A percentile compares a stretch with the other conserved stretches of the same genome.
Conservation (phyloP, 2,113 vertebrate species). For the Silurus asotus region DNA sequence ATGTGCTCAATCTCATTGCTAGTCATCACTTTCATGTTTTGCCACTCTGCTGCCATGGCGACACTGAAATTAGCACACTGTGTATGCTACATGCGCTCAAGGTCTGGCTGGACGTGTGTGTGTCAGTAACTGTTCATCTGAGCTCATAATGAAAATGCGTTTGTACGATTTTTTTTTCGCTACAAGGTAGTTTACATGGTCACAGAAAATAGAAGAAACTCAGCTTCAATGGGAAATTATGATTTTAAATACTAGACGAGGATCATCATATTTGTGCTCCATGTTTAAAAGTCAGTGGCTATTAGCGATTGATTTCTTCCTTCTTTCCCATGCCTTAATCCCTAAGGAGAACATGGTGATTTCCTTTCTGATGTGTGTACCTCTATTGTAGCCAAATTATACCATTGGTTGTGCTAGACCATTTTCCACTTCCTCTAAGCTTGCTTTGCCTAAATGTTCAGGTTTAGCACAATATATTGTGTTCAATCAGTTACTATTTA, state of each 20-base stretch:
- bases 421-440: neutral
- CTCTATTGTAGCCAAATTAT: neutral
- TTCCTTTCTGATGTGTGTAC: neutral
- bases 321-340: neutral
- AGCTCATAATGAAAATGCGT: too few relatives aligned
- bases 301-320: neutral
- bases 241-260: neutral
- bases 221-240: neutral
- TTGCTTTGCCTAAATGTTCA: neutral
- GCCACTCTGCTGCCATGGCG: constrained; percentile 65
- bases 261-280: neutral
- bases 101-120: neutral
- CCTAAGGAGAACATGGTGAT: neutral
- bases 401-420: neutral
- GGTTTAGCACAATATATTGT: neutral
- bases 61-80: constrained; percentile 68
- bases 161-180: too few relatives aligned
- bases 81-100: constrained; percentile 52
- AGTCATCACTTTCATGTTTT: constrained; percentile 63
- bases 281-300: neutral
- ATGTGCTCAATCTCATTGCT: constrained; percentile 43
- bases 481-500: neutral
- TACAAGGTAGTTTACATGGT: too few relatives aligned
- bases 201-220: too few relatives aligned
- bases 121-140: neutral